Conservation (phyloP, 2,113 vertebrate genomes). For the Amazona guildingii region DNA sequence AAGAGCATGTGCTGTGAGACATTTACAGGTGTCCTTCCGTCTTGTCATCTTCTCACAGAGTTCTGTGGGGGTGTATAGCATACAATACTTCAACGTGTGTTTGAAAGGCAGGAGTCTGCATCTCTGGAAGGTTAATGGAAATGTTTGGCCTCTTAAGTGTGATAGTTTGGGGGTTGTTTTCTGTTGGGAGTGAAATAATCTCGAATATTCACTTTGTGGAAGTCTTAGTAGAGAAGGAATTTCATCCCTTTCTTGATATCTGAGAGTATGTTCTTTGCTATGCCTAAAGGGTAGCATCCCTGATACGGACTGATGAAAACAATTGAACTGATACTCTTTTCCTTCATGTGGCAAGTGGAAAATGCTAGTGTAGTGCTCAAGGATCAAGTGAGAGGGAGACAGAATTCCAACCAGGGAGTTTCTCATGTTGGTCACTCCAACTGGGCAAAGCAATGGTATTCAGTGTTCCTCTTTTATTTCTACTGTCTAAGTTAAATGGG, state of each 20-base stretch:
- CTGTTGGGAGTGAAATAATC: neutral
- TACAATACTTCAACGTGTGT: neutral
- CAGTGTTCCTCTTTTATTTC: neutral
- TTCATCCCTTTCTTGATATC: neutral
- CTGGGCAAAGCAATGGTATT: neutral
- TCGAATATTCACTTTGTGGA: neutral
- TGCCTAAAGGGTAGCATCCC: neutral
- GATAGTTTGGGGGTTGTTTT: neutral
- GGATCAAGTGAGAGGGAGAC: neutral
- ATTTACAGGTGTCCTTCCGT: neutral
- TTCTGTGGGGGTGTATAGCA: neutral
- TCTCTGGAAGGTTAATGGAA: neutral
- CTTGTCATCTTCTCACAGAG: neutral
- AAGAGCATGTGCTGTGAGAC: neutral
- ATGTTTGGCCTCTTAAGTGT: neutral
- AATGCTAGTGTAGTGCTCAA: neutral
- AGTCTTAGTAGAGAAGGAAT: neutral
- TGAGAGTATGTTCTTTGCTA: neutral
- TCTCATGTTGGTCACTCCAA: neutral
- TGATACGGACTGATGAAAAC: neutral
- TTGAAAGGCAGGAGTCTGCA: neutral
- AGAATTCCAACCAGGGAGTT: neutral
- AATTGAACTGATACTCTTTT: neutral
- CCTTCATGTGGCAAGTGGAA: neutral
- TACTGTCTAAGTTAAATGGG: neutral